phyloP scores from a whole-genome alignment of 2,888 invertebrate genomes.

The Idaea dimidiata region DNA sequence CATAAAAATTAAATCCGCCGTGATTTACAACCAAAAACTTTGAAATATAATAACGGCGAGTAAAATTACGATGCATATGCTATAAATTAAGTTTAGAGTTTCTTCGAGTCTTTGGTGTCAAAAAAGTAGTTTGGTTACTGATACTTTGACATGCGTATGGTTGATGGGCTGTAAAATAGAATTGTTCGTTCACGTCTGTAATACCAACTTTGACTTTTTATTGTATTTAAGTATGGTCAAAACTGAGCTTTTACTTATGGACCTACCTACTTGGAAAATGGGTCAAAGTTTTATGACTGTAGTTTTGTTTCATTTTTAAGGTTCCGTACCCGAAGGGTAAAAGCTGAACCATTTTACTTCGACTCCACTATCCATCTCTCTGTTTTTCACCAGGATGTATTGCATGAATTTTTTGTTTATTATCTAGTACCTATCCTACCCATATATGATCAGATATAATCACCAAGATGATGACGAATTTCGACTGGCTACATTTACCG shows the following conservation, averaged over 20 bases:
- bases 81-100: slow-evolving; percentile 65
- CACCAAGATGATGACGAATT: too few species aligned
- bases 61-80: slow-evolving; percentile 61
- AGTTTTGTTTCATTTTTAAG: background rate
- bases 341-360: too few species aligned
- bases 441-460: too few species aligned
- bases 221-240: background rate
- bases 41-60: slow-evolving; percentile 74
- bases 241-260: background rate
- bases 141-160: slow-evolving; percentile 28
- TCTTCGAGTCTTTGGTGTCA: slow-evolving; percentile 39
- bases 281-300: background rate
- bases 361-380: too few species aligned
- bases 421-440: too few species aligned
- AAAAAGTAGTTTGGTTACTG: slow-evolving; percentile 48
- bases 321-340: too few species aligned
- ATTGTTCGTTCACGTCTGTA: slow-evolving; percentile 26
- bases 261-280: background rate
- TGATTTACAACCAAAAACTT: slow-evolving; percentile 70
- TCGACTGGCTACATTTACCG: too few species aligned
- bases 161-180: slow-evolving; percentile 29
- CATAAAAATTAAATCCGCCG: slow-evolving; percentile 69
- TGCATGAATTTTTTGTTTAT: too few species aligned
- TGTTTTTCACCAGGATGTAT: too few species aligned
- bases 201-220: background rate